Evolutionary conservation across 1,140 invertebrate genomes (phyloP).

Genomic region (Carposina sasakii): DNA sequence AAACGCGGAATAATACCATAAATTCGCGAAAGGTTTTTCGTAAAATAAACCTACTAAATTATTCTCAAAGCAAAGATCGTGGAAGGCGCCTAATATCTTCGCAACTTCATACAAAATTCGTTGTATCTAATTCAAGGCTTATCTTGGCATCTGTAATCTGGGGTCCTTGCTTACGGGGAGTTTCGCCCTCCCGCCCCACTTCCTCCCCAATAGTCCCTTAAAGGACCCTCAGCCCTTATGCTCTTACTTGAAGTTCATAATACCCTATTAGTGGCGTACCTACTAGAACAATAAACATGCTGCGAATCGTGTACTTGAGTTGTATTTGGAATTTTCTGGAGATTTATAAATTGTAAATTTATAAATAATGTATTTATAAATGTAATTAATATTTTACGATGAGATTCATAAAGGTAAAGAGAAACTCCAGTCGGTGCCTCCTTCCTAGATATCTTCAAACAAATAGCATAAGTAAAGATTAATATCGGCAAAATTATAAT

Average conservation of each 20-base stretch:
- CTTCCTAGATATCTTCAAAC: too few relatives aligned
- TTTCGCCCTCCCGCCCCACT: constrained; percentile 29
- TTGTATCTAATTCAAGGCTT: constrained; percentile 67
- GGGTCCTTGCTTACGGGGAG: constrained; percentile 38
- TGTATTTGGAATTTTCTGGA: too few relatives aligned
- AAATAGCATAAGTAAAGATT: too few relatives aligned
- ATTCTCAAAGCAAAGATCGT: constrained; percentile 55
- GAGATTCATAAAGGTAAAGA: too few relatives aligned
- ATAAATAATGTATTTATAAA: too few relatives aligned
- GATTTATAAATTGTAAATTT: too few relatives aligned
- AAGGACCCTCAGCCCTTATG: constrained; percentile 36
- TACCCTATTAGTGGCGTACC: constrained; percentile 61
- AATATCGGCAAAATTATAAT: too few relatives aligned
- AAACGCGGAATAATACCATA: too few relatives aligned
- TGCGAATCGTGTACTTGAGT: constrained; percentile 11
- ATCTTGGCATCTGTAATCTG: constrained; percentile 69
- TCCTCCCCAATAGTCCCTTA: constrained; percentile 19
- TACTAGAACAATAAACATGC: constrained; percentile 27
- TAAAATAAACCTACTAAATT: constrained; percentile 59
- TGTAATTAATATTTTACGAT: too few relatives aligned
- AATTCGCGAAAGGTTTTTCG: constrained; percentile 42
- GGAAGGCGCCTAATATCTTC: constrained; percentile 54
- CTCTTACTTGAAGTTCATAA: constrained; percentile 61
- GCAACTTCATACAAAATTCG: constrained; percentile 67
- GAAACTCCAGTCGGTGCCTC: too few relatives aligned